phyloP scores from a whole-genome alignment of 2,888 invertebrate genomes.

The Protula sp. region DNA sequence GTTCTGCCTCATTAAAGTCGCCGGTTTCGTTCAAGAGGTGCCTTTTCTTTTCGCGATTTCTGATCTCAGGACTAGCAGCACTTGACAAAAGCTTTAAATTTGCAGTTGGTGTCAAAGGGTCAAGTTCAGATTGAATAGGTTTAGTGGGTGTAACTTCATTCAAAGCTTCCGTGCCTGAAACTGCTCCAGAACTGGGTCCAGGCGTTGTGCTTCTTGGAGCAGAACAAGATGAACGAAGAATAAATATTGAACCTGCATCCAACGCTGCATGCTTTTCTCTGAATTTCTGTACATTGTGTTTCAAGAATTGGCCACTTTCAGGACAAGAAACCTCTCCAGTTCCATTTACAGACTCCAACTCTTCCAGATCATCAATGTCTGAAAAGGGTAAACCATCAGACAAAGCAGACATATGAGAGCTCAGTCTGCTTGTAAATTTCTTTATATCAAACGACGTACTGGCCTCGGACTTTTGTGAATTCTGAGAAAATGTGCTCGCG shows the following conservation, averaged over 20 bases:
- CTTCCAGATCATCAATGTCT: background rate
- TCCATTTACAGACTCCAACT: background rate
- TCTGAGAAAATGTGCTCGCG: too few relatives aligned
- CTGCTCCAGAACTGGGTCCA: background rate
- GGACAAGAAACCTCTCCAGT: background rate
- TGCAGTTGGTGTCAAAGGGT: constrained; percentile 63
- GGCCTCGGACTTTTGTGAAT: background rate
- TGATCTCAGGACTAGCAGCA: constrained; percentile 58
- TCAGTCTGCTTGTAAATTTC: background rate
- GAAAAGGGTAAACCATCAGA: background rate
- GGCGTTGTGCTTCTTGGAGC: background rate
- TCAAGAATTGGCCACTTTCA: background rate
- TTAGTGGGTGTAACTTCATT: constrained; percentile 12
- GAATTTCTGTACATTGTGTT: background rate
- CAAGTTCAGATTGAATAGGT: constrained; percentile 1
- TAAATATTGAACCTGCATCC: background rate
- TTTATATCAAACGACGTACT: background rate
- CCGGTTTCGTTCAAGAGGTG: constrained; percentile 3
- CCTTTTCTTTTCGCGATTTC: constrained; percentile 27
- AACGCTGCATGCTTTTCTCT: background rate
- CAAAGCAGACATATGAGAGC: background rate
- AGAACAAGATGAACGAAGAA: background rate
- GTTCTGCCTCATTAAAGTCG: background rate
- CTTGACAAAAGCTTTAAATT: constrained; percentile 66
- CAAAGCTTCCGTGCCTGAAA: background rate